Base-by-base conservation (phyloP, 2,888 invertebrate species). In the Omphaloscelis lunosa region DNA sequence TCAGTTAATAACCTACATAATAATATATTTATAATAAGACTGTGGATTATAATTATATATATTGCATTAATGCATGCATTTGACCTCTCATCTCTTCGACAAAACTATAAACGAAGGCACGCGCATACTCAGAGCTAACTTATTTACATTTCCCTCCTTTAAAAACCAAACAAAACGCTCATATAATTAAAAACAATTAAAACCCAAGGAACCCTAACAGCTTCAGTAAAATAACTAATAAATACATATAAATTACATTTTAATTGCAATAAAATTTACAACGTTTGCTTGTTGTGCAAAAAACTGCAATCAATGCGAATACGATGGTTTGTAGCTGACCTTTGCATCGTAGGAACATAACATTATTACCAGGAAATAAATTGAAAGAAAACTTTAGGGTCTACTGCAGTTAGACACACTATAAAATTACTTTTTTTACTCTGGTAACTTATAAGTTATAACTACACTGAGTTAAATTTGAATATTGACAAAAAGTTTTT, bases 161-260 rank as follows among this genome's bases (percentile, higher is more conserved):
- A 9, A 41, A 29, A n/a, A 75, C 1, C 23, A 51, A 29, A 34
- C 4, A 6, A 48, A 77, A 41, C 2, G 11, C 8, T 17, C 3
- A 15, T 15, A 45, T 53, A 67, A 69, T 23, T 34, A 56, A 56
- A 75, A 67, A 39, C n/a, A 63, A 72, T 62, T 72, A 61, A 74
- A 75, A 20, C 9, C 17, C 15, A 53, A 79, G 61, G 58, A 77
- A 75, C 72, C 70, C 67, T 61, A 67, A 73, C 53, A 53, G 29
- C 59, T 29, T 3, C 20, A 62, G 65, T 56, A 7, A 77, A 74
- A 81, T 77, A 70, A 76, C 15, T 72, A 67, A 81, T 48, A 81
- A 58, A 83, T 81, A 72, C 85, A 85, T 80, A 76, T 78, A 82
- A 80, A 86, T 86, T 82, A 80, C 77, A 79, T 5, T 82, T 68